These are phyloP conservation scores for Zaprionus davidi DNA, from an alignment of 1,140 invertebrate species.

Conservation along the genomic window DNA sequence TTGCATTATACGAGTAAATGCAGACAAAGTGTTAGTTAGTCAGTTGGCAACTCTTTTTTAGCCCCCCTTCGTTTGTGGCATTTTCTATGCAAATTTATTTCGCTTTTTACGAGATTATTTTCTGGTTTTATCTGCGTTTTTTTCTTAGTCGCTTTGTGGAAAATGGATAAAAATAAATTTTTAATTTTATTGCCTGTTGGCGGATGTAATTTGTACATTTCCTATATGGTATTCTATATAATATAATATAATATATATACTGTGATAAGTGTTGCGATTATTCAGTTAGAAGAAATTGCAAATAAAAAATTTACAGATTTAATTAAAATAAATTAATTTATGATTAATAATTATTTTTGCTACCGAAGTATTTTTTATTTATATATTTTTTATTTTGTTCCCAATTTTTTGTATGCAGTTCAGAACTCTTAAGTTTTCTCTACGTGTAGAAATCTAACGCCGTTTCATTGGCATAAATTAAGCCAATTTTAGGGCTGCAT, in stretches of 20 bases:
- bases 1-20: slow-evolving; percentile 47
- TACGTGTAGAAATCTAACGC: background rate
- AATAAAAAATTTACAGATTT: background rate
- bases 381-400: too few species aligned
- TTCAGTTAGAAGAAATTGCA: background rate
- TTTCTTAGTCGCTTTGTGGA: background rate
- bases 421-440: too few species aligned
- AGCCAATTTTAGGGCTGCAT: too few species aligned
- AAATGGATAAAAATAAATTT: background rate
- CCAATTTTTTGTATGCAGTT: too few species aligned
- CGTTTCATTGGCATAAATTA: background rate
- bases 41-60: slow-evolving; percentile 21
- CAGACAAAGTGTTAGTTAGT: slow-evolving; percentile 31
- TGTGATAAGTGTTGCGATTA: background rate
- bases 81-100: slow-evolving; percentile 3
- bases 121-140: background rate
- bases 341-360: too few species aligned
- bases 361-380: too few species aligned
- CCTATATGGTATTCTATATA: background rate
- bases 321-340: background rate
- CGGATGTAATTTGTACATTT: background rate
- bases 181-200: background rate
- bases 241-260: background rate
- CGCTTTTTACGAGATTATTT: slow-evolving; percentile 6
- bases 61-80: background rate